Evolutionary conservation across 1,140 invertebrate genomes (phyloP).

Genomic region (Temnothorax curvispinosus): DNA sequence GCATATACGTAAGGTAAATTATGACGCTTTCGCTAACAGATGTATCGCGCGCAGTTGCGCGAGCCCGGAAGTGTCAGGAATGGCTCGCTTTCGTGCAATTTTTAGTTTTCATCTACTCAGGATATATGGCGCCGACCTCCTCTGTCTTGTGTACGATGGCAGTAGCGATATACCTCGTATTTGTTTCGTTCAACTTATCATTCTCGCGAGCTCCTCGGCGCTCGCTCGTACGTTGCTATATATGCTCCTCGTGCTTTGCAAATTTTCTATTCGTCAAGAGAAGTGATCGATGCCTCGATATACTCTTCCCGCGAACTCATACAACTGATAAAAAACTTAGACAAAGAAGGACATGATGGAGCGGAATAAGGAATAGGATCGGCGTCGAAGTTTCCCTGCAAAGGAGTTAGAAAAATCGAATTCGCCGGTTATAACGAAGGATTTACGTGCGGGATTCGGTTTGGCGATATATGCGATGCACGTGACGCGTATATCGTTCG

Average conservation of each 20-base stretch:
- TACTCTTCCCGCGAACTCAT: conserved; percentile 25
- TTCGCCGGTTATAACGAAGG: conserved; percentile 46
- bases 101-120: conserved; percentile 51
- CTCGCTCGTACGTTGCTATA: neutral
- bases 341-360: conserved; percentile 49
- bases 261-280: conserved; percentile 47
- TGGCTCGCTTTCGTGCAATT: conserved; percentile 53
- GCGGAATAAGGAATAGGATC: conserved; percentile 43
- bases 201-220: neutral
- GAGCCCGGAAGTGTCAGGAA: conserved; percentile 49
- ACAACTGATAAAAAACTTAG: conserved; percentile 47
- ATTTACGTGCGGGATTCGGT: conserved; percentile 39
- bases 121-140: conserved; percentile 25
- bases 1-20: conserved; percentile 25
- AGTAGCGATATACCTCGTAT: conserved; percentile 49
- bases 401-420: conserved; percentile 44
- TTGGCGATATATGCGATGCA: conserved; percentile 35
- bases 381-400: neutral
- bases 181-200: conserved; percentile 68
- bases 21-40: conserved; percentile 53
- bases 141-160: conserved; percentile 30
- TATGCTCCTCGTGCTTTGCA: conserved; percentile 19
- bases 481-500: conserved; percentile 39
- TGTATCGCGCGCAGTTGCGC: conserved; percentile 37
- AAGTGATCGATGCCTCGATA: conserved; percentile 54